These are phyloP conservation scores for Petrocephalus sullivani DNA, from an alignment of 2,797 vertebrate species.

Conservation along the genomic window DNA sequence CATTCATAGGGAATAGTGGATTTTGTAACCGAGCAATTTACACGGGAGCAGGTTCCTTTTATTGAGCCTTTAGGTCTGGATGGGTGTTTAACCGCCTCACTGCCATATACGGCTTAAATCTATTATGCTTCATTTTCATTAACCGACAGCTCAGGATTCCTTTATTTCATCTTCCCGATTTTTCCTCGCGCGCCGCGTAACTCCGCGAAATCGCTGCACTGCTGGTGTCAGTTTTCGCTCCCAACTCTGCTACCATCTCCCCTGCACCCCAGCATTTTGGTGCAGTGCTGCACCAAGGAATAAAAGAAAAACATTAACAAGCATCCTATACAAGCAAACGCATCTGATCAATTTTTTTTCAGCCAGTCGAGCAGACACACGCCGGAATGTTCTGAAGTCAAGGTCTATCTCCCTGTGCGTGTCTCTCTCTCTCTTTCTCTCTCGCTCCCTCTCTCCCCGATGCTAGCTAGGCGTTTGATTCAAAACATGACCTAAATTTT, in stretches of 20 bases:
- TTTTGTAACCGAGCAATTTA: neutral
- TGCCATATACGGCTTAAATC: neutral
- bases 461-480: slow-evolving; percentile 42
- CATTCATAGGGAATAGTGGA: neutral
- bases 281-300: neutral
- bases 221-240: neutral
- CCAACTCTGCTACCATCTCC: neutral
- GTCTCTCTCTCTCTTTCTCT: neutral
- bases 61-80: neutral
- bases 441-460: slow-evolving; percentile 10
- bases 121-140: neutral
- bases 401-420: slow-evolving; percentile 12
- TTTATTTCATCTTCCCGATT: neutral
- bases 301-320: slow-evolving; percentile 13
- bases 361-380: neutral
- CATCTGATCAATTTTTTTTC: neutral
- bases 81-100: neutral
- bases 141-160: neutral
- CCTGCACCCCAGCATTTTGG: neutral
- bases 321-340: slow-evolving; percentile 11
- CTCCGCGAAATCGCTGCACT: neutral
- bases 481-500: slow-evolving; percentile 51
- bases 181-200: neutral
- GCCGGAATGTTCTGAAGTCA: slow-evolving; percentile 21
- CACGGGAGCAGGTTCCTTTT: neutral